These are phyloP conservation scores for Nemurella pictetii DNA, from an alignment of 2,888 invertebrate genomes.

Conservation along the genomic window DNA sequence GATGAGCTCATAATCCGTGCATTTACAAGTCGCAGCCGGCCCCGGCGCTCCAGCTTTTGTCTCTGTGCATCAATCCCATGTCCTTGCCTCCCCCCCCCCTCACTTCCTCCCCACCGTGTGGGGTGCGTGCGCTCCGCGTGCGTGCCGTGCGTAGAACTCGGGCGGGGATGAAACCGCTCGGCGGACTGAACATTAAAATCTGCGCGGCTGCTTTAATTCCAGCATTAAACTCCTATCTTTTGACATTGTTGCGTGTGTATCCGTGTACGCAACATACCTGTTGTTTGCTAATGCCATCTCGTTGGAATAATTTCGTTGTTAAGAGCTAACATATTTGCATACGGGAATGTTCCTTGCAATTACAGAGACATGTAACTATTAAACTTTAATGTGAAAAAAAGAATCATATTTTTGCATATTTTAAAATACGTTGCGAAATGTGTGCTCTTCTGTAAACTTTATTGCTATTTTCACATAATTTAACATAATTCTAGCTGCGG, in stretches of 20 bases:
- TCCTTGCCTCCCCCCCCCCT: not conserved
- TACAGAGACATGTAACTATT: not conserved
- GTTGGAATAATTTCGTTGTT: not conserved
- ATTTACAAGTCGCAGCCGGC: not conserved
- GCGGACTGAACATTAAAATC: not conserved
- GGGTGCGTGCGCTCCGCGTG: not conserved
- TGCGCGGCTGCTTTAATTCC: not conserved
- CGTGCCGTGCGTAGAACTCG: not conserved
- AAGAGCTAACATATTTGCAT: not conserved
- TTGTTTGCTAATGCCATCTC: not conserved
- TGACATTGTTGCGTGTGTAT: not conserved
- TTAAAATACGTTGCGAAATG: not conserved
- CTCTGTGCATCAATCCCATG: not conserved
- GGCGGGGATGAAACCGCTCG: not conserved
- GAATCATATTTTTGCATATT: not conserved
- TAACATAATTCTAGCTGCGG: not conserved
- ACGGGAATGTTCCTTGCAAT: not conserved
- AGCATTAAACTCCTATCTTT: not conserved
- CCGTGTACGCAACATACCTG: not conserved
- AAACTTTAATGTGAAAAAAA: not conserved
- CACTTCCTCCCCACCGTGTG: not conserved
- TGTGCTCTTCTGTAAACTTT: not conserved
- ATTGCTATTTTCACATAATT: not conserved
- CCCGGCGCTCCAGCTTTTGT: not conserved
- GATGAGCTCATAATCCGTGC: not conserved